Evolutionary conservation across 2,888 invertebrate genomes (phyloP).

Genomic region (Horisme vitalbata): DNA sequence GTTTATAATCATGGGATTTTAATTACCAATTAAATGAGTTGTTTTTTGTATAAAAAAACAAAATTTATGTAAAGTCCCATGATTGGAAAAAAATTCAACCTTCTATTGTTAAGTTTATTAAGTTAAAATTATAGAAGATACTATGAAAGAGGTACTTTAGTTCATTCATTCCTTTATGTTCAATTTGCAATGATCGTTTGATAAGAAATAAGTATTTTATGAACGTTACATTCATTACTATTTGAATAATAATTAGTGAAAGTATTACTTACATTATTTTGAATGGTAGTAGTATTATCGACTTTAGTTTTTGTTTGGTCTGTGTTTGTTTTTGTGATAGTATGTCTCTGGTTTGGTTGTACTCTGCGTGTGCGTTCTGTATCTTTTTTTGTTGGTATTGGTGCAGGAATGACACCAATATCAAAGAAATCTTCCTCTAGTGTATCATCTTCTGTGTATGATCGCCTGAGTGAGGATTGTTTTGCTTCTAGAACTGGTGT

Average conservation of each 20-base stretch:
- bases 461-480: slow-evolving; percentile 4
- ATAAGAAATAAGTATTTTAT: not conserved
- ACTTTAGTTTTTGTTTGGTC: slow-evolving; percentile 38
- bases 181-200: not conserved
- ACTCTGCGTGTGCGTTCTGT: slow-evolving; percentile 46
- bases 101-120: too few species aligned
- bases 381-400: slow-evolving; percentile 24
- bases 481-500: slow-evolving; percentile 2
- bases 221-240: not conserved
- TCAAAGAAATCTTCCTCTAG: slow-evolving; percentile 62
- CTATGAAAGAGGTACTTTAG: too few species aligned
- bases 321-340: slow-evolving; percentile 38
- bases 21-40: too few species aligned
- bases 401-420: slow-evolving; percentile 46
- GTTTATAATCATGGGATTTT: too few species aligned
- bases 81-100: too few species aligned
- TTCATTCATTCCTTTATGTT: too few species aligned
- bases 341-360: slow-evolving; percentile 45
- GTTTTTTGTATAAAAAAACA: too few species aligned
- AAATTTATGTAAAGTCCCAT: too few species aligned
- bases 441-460: slow-evolving; percentile 34
- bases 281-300: slow-evolving; percentile 25
- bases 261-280: slow-evolving; percentile 2
- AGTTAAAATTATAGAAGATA: too few species aligned
- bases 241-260: not conserved